Evolutionary conservation across 2,113 vertebrate genomes (phyloP).

Genomic region (Pseudonaja textilis): DNA sequence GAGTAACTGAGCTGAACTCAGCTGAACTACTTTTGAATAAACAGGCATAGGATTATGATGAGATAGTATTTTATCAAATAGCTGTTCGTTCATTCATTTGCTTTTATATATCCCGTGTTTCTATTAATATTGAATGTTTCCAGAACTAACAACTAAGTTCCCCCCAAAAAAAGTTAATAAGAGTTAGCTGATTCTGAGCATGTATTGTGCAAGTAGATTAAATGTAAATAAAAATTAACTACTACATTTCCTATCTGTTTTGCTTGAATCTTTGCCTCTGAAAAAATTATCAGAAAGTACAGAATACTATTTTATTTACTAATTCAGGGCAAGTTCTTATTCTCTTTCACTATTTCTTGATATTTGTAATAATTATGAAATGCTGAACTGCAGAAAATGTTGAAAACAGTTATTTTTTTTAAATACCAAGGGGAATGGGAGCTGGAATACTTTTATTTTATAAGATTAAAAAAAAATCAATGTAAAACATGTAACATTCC

Average conservation of each 20-base stretch:
- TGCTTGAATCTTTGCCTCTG: neutral
- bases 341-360: neutral
- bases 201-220: neutral
- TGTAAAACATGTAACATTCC: neutral
- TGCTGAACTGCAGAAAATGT: neutral
- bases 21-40: neutral
- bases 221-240: neutral
- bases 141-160: neutral
- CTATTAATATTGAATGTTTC: neutral
- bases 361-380: neutral
- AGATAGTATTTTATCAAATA: neutral
- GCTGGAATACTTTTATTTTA: neutral
- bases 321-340: neutral
- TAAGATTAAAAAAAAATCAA: neutral
- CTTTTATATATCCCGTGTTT: neutral
- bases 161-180: neutral
- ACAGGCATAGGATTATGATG: neutral
- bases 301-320: neutral
- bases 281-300: neutral
- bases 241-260: neutral
- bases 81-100: neutral
- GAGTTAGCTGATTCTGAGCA: neutral
- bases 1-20: neutral
- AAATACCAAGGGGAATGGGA: neutral
- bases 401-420: neutral